phyloP scores from a whole-genome alignment of 2,113 vertebrate species.

The Hymenochirus boettgeri region DNA sequence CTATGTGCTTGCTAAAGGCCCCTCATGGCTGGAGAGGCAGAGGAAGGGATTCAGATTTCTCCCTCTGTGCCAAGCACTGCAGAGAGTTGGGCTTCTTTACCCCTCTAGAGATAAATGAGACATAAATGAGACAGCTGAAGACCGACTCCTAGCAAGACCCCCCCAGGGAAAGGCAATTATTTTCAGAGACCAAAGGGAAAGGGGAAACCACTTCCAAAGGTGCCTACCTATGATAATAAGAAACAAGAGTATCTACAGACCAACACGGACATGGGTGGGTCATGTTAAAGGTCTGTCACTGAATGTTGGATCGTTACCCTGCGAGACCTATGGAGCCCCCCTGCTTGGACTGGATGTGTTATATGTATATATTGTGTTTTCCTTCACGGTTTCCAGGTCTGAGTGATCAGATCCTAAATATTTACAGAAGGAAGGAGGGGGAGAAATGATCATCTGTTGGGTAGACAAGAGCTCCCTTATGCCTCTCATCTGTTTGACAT shows the following conservation, averaged over 20 bases:
- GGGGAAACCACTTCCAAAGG: background rate
- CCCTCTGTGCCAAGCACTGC: background rate
- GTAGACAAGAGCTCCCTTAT: background rate
- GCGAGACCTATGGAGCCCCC: constrained; percentile 21
- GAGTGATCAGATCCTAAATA: constrained; percentile 28
- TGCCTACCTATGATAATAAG: background rate
- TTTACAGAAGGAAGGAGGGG: constrained; percentile 12
- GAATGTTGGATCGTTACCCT: constrained; percentile 18
- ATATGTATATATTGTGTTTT: constrained; percentile 11
- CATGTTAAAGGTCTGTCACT: background rate
- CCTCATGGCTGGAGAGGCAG: constrained; percentile 23
- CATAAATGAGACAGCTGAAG: background rate
- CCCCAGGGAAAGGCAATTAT: background rate
- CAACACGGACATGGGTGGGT: background rate
- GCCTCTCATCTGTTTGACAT: constrained; percentile 4
- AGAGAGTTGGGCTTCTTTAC: background rate
- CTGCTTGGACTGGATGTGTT: constrained; percentile 1
- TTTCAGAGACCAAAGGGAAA: background rate
- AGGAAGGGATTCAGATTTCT: background rate
- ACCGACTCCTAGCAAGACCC: background rate
- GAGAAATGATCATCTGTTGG: constrained; percentile 5
- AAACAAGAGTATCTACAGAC: too few species aligned
- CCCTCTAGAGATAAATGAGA: background rate
- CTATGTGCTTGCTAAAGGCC: constrained; percentile 18
- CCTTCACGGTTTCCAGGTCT: background rate